These are phyloP conservation scores for Euzophera pinguis DNA, from an alignment of 2,888 invertebrate species.

Conservation along the genomic window DNA sequence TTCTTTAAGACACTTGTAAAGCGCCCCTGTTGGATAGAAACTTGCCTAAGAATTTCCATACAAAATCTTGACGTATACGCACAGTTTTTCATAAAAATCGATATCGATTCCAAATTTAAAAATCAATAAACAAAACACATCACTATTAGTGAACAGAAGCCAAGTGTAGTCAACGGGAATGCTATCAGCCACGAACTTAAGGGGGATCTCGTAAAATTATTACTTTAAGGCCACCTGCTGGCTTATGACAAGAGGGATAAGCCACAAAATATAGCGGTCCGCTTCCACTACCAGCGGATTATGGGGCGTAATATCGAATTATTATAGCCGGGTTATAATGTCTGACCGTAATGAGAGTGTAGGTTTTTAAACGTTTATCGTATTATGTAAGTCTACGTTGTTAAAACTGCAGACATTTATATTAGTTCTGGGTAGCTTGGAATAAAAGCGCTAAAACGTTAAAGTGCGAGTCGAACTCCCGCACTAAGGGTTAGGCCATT, in stretches of 20 bases:
- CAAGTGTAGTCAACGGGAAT: conserved; percentile 23
- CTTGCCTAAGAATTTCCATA: too few relatives aligned
- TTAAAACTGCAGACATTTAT: background rate
- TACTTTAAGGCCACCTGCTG: conserved; percentile 51
- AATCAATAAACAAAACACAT: conserved; percentile 12
- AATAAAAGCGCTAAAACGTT: too few relatives aligned
- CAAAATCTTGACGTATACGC: too few relatives aligned
- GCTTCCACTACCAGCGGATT: conserved; percentile 30
- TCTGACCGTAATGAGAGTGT: conserved; percentile 19
- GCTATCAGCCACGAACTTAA: conserved; percentile 37
- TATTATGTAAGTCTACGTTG: too few relatives aligned
- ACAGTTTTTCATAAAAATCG: too few relatives aligned
- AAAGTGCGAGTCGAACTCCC: too few relatives aligned
- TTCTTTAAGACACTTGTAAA: too few relatives aligned
- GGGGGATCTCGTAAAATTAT: conserved; percentile 58
- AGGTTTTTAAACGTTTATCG: conserved; percentile 14
- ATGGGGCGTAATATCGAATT: conserved; percentile 33
- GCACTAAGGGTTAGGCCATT: too few relatives aligned
- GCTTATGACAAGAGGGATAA: conserved; percentile 49
- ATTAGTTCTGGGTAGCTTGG: too few relatives aligned
- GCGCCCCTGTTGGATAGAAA: too few relatives aligned
- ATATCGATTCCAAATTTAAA: background rate
- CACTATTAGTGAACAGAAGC: conserved; percentile 24
- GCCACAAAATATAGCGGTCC: conserved; percentile 39
- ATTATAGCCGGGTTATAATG: conserved; percentile 24